Evolutionary conservation across 2,113 vertebrate species (phyloP).

Genomic region (Lepus timidus): DNA sequence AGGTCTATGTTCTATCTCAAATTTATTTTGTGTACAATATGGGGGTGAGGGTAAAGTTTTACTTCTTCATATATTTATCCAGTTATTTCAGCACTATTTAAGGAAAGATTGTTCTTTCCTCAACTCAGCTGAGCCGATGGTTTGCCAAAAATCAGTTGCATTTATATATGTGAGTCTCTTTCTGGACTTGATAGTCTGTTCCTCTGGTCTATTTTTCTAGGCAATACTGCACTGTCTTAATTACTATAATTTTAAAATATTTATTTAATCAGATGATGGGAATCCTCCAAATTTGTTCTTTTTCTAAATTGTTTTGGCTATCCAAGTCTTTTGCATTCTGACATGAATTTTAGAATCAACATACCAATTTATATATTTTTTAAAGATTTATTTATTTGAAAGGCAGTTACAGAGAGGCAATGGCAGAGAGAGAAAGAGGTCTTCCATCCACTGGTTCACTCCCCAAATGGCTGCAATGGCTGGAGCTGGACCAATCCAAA

Average conservation of each 20-base stretch:
- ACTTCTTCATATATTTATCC: background rate
- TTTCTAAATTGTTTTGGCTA: background rate
- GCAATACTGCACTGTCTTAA: background rate
- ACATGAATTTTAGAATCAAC: constrained; percentile 20
- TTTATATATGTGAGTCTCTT: background rate
- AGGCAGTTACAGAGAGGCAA: no score
- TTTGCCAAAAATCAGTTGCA: background rate
- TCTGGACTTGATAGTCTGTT: background rate
- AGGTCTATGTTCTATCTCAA: background rate
- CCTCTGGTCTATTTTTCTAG: background rate
- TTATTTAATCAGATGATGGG: background rate
- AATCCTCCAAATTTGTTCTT: background rate
- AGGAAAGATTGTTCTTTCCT: background rate
- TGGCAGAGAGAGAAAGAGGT: no score
- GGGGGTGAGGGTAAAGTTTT: background rate
- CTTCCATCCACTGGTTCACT: no score
- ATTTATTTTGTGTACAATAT: constrained; percentile 12
- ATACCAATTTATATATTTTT: background rate
- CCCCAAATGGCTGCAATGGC: no score
- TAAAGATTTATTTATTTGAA: background rate
- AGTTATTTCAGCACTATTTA: background rate
- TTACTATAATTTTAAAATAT: background rate
- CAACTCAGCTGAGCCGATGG: background rate
- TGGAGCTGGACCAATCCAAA: no score
- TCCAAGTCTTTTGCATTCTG: background rate